phyloP scores from a whole-genome alignment of 2,888 invertebrate species.

The Mystacides longicornis region DNA sequence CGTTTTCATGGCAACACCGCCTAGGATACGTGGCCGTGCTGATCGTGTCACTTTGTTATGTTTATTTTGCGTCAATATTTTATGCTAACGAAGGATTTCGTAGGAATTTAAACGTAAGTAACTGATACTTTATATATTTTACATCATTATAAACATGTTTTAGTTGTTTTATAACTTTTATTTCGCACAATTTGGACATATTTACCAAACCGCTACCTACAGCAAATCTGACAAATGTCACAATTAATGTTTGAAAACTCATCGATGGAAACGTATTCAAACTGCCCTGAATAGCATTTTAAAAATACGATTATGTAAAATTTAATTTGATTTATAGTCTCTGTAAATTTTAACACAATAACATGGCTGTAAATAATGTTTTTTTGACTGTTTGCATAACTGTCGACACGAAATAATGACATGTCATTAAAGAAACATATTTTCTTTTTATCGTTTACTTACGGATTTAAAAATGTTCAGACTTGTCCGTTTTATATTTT shows the following conservation, averaged over 20 bases:
- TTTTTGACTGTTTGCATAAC: background rate
- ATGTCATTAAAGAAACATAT: background rate
- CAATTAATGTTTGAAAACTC: background rate
- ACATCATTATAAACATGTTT: background rate
- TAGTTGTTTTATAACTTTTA: background rate
- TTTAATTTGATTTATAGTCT: background rate
- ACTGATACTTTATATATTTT: background rate
- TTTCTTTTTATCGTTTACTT: too few relatives aligned
- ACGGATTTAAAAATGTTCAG: too few relatives aligned
- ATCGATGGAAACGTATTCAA: background rate
- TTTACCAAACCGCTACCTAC: background rate
- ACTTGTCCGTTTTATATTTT: too few relatives aligned
- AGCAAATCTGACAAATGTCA: background rate
- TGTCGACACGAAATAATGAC: background rate
- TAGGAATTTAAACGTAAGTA: background rate
- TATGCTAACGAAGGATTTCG: background rate
- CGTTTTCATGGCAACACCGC: conserved; percentile 40
- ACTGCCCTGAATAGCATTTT: background rate
- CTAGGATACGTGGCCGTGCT: conserved; percentile 45
- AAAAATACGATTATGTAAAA: background rate
- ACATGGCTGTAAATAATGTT: background rate
- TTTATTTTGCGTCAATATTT: conserved; percentile 12
- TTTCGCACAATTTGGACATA: background rate
- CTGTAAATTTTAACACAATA: background rate
- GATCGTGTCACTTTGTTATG: conserved; percentile 19